Evolutionary conservation across 37 sponge, comb jelly and placozoan species (phyloP).

Genomic region (Spongilla lacustris): DNA sequence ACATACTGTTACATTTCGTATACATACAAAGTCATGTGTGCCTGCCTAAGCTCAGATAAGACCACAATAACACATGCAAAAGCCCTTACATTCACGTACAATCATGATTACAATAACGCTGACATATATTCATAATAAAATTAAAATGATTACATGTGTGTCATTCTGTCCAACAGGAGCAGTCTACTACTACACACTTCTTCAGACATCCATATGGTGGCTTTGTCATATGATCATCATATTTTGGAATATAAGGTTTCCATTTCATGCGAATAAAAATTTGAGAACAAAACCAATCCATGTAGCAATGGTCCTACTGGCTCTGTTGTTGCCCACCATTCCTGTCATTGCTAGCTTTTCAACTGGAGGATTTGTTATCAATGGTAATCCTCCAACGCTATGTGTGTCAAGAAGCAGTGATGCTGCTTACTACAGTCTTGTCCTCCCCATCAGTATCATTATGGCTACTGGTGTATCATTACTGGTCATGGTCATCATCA

Average conservation of each 20-base stretch:
- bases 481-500: not conserved
- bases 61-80: no score
- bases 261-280: constrained; percentile 17
- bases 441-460: not conserved
- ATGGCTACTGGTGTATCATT: not conserved
- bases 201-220: constrained; percentile 34
- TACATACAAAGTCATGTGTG: no score
- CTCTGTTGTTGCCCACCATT: constrained; percentile 23
- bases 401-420: not conserved
- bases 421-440: not conserved
- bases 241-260: constrained; percentile 24
- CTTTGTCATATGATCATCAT: constrained; percentile 13
- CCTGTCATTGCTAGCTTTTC: not conserved
- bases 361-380: not conserved
- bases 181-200: constrained; percentile 17
- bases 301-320: not conserved
- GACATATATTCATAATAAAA: not conserved
- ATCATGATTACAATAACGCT: not conserved
- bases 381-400: not conserved
- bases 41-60: no score
- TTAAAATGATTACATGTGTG: not conserved
- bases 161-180: constrained; percentile 12
- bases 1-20: no score
- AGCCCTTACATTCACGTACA: no score
- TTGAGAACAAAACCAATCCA: constrained; percentile 10